Base-by-base conservation (phyloP, 2,113 vertebrate species). In the Callocephalon fimbriatum region DNA sequence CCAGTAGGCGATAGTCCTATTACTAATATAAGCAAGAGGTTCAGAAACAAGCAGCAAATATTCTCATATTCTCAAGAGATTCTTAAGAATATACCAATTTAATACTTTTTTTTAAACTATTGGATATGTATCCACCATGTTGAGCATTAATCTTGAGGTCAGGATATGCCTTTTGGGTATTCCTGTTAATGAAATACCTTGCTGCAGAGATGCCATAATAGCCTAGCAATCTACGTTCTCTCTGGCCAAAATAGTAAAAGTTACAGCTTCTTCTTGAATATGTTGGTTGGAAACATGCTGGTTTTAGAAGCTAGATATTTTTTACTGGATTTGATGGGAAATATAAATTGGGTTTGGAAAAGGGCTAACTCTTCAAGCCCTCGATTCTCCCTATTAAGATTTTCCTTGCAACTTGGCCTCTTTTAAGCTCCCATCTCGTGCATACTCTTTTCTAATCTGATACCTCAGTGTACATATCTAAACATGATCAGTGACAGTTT, bases 401-500 rank as follows among this genome's bases (percentile, higher is more conserved):
- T 98, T 98, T 96, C 96, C 98, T 98, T 98, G 98, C 97, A 98
- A 98, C 97, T 98, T 98, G 98, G 98, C 98, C 98, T 98, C 98
- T 98, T 98, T 98, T 98, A 98, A 98, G 98, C 98, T 98, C 97
- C 97, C 95, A 97, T 98, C 98, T 98, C 29, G 96, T 98, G 98
- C 98, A 98, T 98, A 97, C 98, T 98, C 97, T 98, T 98, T 98
- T 98, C 98, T 98, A 98, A 98, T 98, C 97, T 98, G 98, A 98
- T 98, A 97, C 97, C 98, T 98, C 98, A 84, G 95, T 42, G 97
- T 98, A 98, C 98, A 98, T 98, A 98, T 98, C 98, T 98, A 98
- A 98, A 98, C 98, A 98, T 98, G 98, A 98, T 98, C 98, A 98
- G 98, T 99, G 98, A 99, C 98, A 99, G 98, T 98, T 98, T 98